Percentiles rank a stretch among this genome's conserved stretches.
These are phyloP conservation scores for Lasioglossum zephyrum DNA, from an alignment of 2,888 invertebrate species.

Conservation along the genomic window DNA sequence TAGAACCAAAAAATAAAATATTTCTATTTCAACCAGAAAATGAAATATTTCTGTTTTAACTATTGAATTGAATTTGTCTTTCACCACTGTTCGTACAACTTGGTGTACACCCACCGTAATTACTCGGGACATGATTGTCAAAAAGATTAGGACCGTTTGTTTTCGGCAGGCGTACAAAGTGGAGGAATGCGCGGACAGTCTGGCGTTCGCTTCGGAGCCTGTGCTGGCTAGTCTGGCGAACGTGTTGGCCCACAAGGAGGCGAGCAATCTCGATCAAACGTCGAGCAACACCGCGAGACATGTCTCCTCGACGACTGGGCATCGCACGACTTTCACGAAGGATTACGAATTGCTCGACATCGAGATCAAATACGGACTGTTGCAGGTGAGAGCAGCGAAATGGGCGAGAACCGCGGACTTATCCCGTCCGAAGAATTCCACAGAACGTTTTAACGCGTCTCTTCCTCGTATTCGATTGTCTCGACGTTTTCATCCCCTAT, in stretches of 20 bases:
- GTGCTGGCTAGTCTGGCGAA: slow-evolving; percentile 95
- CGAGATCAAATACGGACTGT: slow-evolving; percentile 96
- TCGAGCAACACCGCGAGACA: slow-evolving; percentile 77
- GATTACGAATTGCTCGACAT: slow-evolving; percentile 96
- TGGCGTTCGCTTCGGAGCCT: slow-evolving; percentile 97
- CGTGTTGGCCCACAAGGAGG: slow-evolving; percentile 92
- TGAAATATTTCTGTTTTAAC: too few relatives aligned
- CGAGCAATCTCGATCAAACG: slow-evolving; percentile 82
- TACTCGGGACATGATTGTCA: too few relatives aligned
- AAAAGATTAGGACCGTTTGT: not conserved
- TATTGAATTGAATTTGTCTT: too few relatives aligned
- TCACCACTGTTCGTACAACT: too few relatives aligned
- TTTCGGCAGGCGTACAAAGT: slow-evolving; percentile 84
- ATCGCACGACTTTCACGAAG: slow-evolving; percentile 88
- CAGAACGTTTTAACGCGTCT: not conserved
- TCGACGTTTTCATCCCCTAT: too few relatives aligned
- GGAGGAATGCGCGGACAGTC: slow-evolving; percentile 93
- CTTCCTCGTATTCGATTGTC: not conserved
- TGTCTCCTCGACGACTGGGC: slow-evolving; percentile 64
- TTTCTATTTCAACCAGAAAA: too few relatives aligned
- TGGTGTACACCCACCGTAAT: too few relatives aligned
- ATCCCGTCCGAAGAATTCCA: not conserved
- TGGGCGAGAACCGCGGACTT: not conserved
- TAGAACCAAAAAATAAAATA: too few relatives aligned
- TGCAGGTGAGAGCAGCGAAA: slow-evolving; percentile 89